Evolutionary conservation across 2,888 invertebrate genomes (phyloP).

Genomic region (Heliconius charithonia): DNA sequence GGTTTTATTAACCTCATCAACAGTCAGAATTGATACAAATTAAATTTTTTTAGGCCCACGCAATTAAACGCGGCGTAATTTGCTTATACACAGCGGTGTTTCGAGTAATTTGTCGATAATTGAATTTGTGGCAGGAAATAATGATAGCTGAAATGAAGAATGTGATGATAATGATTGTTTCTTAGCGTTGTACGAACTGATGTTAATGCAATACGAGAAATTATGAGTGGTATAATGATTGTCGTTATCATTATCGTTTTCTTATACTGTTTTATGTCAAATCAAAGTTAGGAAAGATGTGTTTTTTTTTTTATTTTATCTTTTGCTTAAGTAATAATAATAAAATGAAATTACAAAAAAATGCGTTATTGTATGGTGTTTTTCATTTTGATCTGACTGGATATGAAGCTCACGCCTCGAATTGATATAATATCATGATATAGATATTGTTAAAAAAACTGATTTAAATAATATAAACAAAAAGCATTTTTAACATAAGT

Average conservation of each 20-base stretch:
- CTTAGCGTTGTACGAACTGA: not conserved
- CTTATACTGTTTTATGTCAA: not conserved
- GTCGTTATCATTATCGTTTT: not conserved
- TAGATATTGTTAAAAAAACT: not conserved
- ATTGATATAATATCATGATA: too few relatives aligned
- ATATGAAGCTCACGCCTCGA: too few relatives aligned
- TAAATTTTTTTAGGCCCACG: constrained; percentile 47
- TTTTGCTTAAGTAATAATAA: not conserved
- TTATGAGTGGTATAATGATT: not conserved
- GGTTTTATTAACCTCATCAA: constrained; percentile 47
- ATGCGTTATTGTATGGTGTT: too few relatives aligned
- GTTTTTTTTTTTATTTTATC: not conserved
- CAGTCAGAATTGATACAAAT: constrained; percentile 49
- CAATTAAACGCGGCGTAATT: constrained; percentile 38
- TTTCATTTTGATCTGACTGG: too few relatives aligned
- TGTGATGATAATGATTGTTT: constrained; percentile 18
- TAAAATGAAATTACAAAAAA: too few relatives aligned
- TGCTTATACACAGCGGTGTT: constrained; percentile 30
- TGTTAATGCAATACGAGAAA: not conserved
- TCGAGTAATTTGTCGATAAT: constrained; percentile 34
- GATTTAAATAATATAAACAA: not conserved
- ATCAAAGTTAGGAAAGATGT: not conserved
- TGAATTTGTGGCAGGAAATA: constrained; percentile 37
- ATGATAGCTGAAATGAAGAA: constrained; percentile 22
- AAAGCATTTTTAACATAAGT: constrained; percentile 13